phyloP scores from a whole-genome alignment of 1,140 invertebrate species.

The Daktulosphaira vitifoliae region DNA sequence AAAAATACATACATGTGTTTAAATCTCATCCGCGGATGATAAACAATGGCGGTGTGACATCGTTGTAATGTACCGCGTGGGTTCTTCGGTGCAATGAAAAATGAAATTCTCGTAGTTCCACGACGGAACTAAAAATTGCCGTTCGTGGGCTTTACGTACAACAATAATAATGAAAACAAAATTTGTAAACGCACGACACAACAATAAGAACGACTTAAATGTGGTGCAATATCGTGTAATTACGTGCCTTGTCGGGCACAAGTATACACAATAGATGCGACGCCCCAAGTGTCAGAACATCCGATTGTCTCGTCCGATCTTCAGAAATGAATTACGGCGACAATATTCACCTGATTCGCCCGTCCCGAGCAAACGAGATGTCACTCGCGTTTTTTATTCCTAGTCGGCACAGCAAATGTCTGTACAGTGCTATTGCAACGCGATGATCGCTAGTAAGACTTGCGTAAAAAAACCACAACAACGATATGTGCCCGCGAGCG shows the following conservation, averaged over 20 bases:
- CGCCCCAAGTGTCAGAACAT: conserved; percentile 29
- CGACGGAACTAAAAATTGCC: conserved; percentile 15
- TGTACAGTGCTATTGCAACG: no score
- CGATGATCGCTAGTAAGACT: no score
- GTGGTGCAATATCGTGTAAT: conserved; percentile 34
- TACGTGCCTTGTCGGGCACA: conserved; percentile 10
- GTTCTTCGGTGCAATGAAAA: conserved; percentile 1
- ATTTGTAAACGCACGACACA: conserved; percentile 19
- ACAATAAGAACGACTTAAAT: conserved; percentile 20
- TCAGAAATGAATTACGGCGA: no score
- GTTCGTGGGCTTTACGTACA: conserved; percentile 21
- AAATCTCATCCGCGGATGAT: conserved; percentile 13
- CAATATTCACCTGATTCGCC: no score
- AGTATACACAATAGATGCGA: conserved; percentile 16
- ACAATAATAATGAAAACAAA: conserved; percentile 25
- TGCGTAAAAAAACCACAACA: no score
- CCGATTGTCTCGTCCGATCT: conserved; percentile 12
- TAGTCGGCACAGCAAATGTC: no score
- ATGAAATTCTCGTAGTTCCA: no score
- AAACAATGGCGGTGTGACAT: background rate
- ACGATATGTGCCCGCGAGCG: no score
- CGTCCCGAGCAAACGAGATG: no score
- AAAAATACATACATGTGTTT: background rate
- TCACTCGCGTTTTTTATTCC: no score
- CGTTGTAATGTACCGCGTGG: conserved; percentile 4